Evolutionary conservation across 2,888 invertebrate species (phyloP).

Genomic region (Ormyrus pomaceus): DNA sequence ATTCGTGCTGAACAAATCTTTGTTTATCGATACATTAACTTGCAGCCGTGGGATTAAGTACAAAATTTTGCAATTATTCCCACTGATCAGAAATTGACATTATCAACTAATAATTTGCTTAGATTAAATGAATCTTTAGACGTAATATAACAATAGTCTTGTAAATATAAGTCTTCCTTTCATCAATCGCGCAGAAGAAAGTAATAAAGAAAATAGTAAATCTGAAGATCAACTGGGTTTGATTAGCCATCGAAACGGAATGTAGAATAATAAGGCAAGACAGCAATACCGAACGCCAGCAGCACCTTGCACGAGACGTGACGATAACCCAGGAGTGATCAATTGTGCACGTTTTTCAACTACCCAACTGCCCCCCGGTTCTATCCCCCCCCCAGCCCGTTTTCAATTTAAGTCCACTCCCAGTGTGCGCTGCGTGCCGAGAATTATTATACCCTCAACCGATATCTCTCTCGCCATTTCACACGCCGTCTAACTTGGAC

Average conservation of each 20-base stretch:
- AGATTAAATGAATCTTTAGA: no score
- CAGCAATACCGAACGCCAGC: neutral
- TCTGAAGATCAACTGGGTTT: no score
- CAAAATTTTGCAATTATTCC: no score
- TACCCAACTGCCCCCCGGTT: neutral
- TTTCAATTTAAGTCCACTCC: neutral
- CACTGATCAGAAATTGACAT: no score
- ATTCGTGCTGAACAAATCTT: no score
- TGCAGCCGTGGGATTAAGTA: no score
- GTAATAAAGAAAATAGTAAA: no score
- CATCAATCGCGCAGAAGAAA: no score
- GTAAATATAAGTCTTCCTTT: no score
- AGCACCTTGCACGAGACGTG: constrained; percentile 4
- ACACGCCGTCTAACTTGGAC: neutral
- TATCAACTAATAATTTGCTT: no score
- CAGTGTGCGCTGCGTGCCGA: neutral
- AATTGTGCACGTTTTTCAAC: neutral
- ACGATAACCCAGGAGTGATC: neutral
- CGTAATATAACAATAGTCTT: no score
- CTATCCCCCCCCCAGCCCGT: neutral
- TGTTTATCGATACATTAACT: no score
- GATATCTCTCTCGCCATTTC: constrained; percentile 12
- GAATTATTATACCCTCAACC: constrained; percentile 7
- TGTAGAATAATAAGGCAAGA: neutral
- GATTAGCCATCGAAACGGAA: neutral